Conservation (phyloP, 2,888 invertebrate species). For the Dione juno region DNA sequence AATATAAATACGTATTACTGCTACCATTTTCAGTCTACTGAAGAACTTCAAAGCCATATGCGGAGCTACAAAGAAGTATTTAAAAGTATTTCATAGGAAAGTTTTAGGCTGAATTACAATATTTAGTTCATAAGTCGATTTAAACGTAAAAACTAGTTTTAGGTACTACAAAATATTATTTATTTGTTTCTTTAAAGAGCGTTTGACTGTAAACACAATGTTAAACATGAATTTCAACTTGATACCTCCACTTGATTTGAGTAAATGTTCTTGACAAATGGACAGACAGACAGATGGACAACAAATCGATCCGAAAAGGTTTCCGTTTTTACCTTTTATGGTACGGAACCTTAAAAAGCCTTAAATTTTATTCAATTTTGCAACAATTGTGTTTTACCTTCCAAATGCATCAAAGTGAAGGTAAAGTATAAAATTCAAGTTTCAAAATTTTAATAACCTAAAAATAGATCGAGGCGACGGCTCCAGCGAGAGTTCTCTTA, state of each 20-base stretch:
- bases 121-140: background rate
- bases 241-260: no score
- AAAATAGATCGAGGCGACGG: slow-evolving; percentile 2
- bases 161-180: background rate
- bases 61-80: background rate
- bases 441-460: slow-evolving; percentile 6
- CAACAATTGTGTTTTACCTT: background rate
- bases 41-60: background rate
- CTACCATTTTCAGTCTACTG: background rate
- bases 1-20: background rate
- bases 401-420: background rate
- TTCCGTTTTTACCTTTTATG: no score
- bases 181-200: background rate
- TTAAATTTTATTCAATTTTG: no score
- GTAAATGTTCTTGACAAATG: no score
- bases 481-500: slow-evolving; percentile 1
- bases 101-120: background rate
- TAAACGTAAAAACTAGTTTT: background rate
- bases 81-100: background rate
- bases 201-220: no score
- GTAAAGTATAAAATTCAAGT: background rate
- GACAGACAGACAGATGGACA: no score
- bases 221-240: no score
- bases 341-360: no score
- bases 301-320: no score